Conservation (phyloP, 2,797 vertebrate species). For the Mycteria americana region DNA sequence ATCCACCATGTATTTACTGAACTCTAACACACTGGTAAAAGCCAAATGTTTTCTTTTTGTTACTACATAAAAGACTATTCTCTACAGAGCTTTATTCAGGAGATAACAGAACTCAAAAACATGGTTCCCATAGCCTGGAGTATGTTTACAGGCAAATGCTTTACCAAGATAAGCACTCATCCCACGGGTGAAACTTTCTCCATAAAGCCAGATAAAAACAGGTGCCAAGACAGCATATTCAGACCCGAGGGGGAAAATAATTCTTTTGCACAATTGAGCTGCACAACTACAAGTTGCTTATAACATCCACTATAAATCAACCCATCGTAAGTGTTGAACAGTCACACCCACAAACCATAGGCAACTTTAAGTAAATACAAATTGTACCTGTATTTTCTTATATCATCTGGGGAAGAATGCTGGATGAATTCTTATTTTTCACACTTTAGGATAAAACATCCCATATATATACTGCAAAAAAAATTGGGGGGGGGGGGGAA, state of each 20-base stretch:
- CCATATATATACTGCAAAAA: slow-evolving; percentile 2
- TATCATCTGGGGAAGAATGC: not conserved
- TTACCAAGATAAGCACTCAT: not conserved
- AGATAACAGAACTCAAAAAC: not conserved
- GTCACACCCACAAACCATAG: not conserved
- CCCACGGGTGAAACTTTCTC: not conserved
- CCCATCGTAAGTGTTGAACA: not conserved
- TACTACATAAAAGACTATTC: not conserved
- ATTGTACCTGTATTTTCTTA: slow-evolving; percentile 38
- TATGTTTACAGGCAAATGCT: not conserved
- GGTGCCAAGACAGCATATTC: not conserved
- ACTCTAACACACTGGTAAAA: not conserved
- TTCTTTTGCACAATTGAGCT: not conserved
- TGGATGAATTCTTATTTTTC: slow-evolving; percentile 23
- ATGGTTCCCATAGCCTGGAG: not conserved
- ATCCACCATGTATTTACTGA: not conserved
- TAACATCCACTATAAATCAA: not conserved
- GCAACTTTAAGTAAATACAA: not conserved
- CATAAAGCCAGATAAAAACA: not conserved
- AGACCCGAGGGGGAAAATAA: not conserved
- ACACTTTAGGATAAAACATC: not conserved
- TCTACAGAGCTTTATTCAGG: not conserved
- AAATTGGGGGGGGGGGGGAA: not conserved
- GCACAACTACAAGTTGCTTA: not conserved
- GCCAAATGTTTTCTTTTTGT: not conserved